A percentile compares a stretch with the other conserved stretches of the same genome.
These are phyloP conservation scores for Pemphredon lugubris DNA, from an alignment of 2,888 invertebrate species.

Conservation along the genomic window DNA sequence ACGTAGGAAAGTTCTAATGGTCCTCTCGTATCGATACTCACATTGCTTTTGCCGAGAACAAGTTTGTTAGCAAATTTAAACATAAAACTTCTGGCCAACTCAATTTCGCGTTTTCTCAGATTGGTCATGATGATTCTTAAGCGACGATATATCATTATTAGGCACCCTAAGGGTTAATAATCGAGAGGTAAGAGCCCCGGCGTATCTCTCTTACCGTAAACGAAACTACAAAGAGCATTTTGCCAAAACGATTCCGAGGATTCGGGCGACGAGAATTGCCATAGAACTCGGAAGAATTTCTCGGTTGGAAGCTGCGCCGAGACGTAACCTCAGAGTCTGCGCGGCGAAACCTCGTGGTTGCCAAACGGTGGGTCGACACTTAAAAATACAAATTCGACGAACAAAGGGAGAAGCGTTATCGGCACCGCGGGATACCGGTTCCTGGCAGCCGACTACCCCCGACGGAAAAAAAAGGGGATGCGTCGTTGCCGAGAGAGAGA, in stretches of 20 bases:
- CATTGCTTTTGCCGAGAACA: too few relatives aligned
- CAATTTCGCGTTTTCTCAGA: too few relatives aligned
- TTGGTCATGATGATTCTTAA: too few relatives aligned
- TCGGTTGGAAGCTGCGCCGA: slow-evolving; percentile 35
- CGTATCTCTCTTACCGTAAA: too few relatives aligned
- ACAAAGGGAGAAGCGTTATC: slow-evolving; percentile 76
- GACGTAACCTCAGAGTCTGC: slow-evolving; percentile 60
- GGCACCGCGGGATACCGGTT: slow-evolving; percentile 70
- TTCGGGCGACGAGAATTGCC: neutral
- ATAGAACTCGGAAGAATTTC: slow-evolving; percentile 11
- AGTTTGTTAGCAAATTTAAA: too few relatives aligned
- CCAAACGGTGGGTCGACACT: slow-evolving; percentile 69
- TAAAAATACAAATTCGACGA: slow-evolving; percentile 77
- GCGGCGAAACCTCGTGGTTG: slow-evolving; percentile 67
- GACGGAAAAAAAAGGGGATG: slow-evolving; percentile 39
- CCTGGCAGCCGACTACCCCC: slow-evolving; percentile 47
- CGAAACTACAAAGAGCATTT: too few relatives aligned
- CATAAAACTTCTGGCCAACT: too few relatives aligned
- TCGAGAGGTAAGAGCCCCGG: too few relatives aligned
- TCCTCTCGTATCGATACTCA: too few relatives aligned
- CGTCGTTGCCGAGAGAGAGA: slow-evolving; percentile 52
- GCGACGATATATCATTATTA: too few relatives aligned
- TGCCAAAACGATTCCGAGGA: neutral
- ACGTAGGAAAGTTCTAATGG: too few relatives aligned
- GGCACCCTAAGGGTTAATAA: too few relatives aligned